Evolutionary conservation across 1,140 invertebrate species (phyloP), one percentile per base, ranked within the genome.

Genomic region (Aphelinus certus): DNA sequence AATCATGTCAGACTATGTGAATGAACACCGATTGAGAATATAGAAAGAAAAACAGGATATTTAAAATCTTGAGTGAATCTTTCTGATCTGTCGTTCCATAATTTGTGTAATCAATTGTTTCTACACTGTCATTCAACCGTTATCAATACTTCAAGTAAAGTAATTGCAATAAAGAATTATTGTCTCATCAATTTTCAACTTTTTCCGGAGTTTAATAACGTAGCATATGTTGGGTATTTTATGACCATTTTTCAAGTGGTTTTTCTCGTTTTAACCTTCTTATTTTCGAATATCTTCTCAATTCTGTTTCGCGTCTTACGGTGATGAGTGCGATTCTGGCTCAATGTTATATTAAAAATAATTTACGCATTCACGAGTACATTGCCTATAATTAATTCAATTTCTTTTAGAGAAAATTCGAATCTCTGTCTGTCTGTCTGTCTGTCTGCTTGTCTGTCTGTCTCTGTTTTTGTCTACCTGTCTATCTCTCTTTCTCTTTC

Each of bases 161-260:
- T 53, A 48, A 60, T 2, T 43, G 63, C 63, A 9, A 51, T 42
- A 69, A 68, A 58, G 45, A 64, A 75, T 75, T 75, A 75, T 75
- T 75, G 73, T 75, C 73, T 63, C 6, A 9, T 57, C 9, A 64
- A 69, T 51, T 74, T 56, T 74, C 63, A 63, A 45, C 7, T 63
- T 72, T 68, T 73, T 1, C 45, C 57, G 26, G 7, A 67, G 10
- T 58, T 75, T 43, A 48, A 3, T 9, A 75, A 58, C 7, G n/a
- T 43, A 63, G 62, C 51, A 1, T 49, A 64, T 70, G 53, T 1
- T 26, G 26, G 7, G 46, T 51, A 43, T 45, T 5, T 43, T 2
- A 9, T 7, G 43, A 58, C n/a, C 43, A 58, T 42, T 58, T 58
- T 42, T 58, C 26, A n/a, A 3, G 26, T 26, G 26, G 42, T 7